These are phyloP conservation scores for Mastomys natalensis DNA, from an alignment of 2,113 vertebrate genomes.

Conservation along the genomic window DNA sequence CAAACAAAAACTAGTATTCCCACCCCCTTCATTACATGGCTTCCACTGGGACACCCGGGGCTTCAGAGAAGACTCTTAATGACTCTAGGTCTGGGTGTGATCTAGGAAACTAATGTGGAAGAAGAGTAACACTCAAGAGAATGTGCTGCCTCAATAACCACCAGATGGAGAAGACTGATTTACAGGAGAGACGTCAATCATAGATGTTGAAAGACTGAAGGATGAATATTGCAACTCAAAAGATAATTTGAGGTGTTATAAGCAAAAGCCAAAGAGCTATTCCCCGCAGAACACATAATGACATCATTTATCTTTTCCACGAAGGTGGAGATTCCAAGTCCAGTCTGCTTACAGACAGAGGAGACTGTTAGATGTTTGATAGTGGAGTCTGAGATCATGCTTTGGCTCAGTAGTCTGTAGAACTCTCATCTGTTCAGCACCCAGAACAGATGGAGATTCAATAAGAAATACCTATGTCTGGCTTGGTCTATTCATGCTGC, in stretches of 20 bases:
- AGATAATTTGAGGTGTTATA: conserved; percentile 21
- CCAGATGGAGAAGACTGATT: conserved; percentile 12
- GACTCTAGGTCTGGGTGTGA: not conserved
- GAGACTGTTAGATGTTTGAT: not conserved
- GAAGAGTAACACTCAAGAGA: not conserved
- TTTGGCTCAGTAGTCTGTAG: not conserved
- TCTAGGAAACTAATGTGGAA: conserved; percentile 5
- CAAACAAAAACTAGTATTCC: too few relatives aligned
- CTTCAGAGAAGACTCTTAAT: not conserved
- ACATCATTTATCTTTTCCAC: not conserved
- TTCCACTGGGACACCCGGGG: not conserved
- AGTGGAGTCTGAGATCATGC: not conserved
- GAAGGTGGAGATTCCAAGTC: not conserved
- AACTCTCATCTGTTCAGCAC: not conserved
- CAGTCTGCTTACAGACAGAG: not conserved
- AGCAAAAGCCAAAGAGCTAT: not conserved
- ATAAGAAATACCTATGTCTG: not conserved
- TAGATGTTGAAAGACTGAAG: not conserved
- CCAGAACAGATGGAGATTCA: not conserved
- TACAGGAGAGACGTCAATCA: not conserved
- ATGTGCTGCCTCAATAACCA: not conserved
- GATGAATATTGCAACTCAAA: not conserved
- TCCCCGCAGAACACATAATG: not conserved
- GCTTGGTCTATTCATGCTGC: not conserved
- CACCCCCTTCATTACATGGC: not conserved